Percentiles rank a stretch among this genome's conserved stretches.
phyloP scores from a whole-genome alignment of 2,888 invertebrate species.

The Calameuta filiformis region DNA sequence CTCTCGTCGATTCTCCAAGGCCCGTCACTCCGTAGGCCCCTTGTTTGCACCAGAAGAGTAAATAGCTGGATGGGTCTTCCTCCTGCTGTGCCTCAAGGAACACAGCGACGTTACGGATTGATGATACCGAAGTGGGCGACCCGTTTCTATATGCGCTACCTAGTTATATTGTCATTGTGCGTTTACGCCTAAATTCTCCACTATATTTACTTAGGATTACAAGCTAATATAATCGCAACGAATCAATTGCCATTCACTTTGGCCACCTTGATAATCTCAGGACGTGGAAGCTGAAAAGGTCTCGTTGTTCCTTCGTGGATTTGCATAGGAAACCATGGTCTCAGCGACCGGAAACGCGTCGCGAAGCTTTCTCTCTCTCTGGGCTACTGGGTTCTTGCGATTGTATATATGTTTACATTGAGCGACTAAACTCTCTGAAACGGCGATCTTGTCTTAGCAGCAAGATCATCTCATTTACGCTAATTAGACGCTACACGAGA shows the following conservation, averaged over 20 bases:
- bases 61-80: conserved; percentile 41
- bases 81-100: conserved; percentile 22
- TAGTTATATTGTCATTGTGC: not conserved
- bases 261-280: conserved; percentile 20
- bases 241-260: conserved; percentile 30
- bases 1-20: conserved; percentile 11
- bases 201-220: conserved; percentile 34
- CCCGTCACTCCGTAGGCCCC: conserved; percentile 34
- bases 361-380: no score
- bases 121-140: not conserved
- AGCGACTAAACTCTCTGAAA: no score
- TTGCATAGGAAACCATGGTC: no score
- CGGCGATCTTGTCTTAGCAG: no score
- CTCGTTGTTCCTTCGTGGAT: no score
- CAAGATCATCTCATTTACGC: no score
- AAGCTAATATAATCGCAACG: conserved; percentile 27
- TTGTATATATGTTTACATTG: no score
- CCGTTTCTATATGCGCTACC: not conserved
- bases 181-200: not conserved
- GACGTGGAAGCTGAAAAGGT: conserved; percentile 1
- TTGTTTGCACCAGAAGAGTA: conserved; percentile 48
- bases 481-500: no score
- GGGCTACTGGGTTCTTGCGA: no score
- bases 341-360: no score
- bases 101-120: conserved; percentile 11